Evolutionary conservation across 1,140 invertebrate species (phyloP), one percentile per base, ranked within the genome.

Genomic region (Acromyrmex charruanus): DNA sequence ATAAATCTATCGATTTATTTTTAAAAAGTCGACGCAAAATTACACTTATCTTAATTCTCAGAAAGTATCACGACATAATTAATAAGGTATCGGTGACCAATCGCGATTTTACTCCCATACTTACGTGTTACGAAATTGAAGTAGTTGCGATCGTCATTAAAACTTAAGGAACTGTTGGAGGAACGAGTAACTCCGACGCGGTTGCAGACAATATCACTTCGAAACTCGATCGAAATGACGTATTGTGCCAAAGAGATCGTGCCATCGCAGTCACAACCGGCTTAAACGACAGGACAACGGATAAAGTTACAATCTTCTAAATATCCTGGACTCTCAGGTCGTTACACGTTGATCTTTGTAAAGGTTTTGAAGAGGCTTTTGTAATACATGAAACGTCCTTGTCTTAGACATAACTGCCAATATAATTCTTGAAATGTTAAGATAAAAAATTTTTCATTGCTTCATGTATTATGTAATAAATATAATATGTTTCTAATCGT

Each of bases 101-200:
- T 82, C 25, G 68, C 61, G 66, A 81, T 80, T 88, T 85, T 85
- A 53, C 28, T 66, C 7, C 3, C 9, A 10, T 25, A 66, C 61
- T 28, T 81, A 80, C 16, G 61, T 69, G 77, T 79, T 58, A 28
- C 61, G 9, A n/a, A 77, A 89, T 71, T 72, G 28, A 18, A 31
- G 16, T 6, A 21, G 39, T 49, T 44, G n/a, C 14, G 3, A 31
- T 2, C 10, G 49, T n/a, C 35, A 39, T 80, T 82, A 82, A 82
- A 88, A 85, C 65, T 85, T 79, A 18, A 77, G 16, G 6, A 65
- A 69, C 66, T 80, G 35, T 31, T 61, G 25, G 12, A 21, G n/a
- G 16, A 84, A 55, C 55, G 69, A 28, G 72, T 74, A 74, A 82
- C 68, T 82, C 14, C 58, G 12, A 4, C 9, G n/a, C 5, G n/a